Evolutionary conservation across 2,888 invertebrate genomes (phyloP), one percentile per base, ranked within the genome.

Genomic region (Zelleria hepariella): DNA sequence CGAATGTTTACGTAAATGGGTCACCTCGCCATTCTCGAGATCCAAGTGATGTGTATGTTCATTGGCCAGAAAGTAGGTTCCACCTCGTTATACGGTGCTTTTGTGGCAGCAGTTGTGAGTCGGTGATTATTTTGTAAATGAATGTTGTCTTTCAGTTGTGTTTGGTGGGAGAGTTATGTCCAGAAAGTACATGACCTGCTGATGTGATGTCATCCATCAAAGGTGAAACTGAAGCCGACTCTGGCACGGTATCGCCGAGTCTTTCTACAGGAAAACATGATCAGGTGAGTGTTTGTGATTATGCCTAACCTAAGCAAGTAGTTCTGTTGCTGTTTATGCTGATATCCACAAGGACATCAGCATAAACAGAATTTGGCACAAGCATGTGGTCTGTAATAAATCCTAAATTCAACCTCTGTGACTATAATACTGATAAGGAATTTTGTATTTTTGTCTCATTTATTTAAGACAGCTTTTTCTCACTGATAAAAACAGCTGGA

Each of bases 211-310:
- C 89, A 87, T 87, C 88, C 80, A 42, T 42, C 32, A 86, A 88
- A 82, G 88, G 87, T 78, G 89, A 89, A 85, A 88, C 89, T 73
- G 89, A 89, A 82, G 89, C 89, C 81, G 89, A 89, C 69, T 89
- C 89, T 67, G 89, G 89, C 86, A 87, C 89, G 68, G 82, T 88
- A 77, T 89, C 89, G 71, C 89, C 89, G 62, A 86, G 82, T 73
- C 71, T 82, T 66, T 66, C 77, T 66, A 70, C 70, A 71, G 78
- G 86, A 62, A 88, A 87, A 81, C 87, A 84, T 86, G 88, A 88
- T 82, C 84, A 84, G 78, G 86, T 87, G 66, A 79, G 77, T 81
- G 71, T 21, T 42, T 4, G 32, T 10, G 15, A 42, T 42, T 42
- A 2, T 42, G 4, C n/a, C n/a, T n/a, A n/a, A n/a, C n/a, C n/a